Evolutionary conservation across 2,888 invertebrate genomes (phyloP).

Genomic region (Punctoribates punctum): DNA sequence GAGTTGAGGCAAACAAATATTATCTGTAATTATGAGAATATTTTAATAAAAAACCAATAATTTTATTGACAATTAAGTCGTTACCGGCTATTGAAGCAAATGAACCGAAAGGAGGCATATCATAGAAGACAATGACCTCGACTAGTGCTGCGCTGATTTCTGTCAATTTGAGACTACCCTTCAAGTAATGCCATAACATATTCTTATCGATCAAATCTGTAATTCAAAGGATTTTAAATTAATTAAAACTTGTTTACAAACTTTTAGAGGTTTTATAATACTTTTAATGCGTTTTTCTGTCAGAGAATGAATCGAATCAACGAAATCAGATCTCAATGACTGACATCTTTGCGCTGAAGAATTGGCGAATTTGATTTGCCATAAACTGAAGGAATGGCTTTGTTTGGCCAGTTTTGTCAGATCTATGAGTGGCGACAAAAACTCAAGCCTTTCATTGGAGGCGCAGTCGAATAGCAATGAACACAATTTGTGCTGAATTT

Average conservation of each 20-base stretch:
- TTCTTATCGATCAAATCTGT: slow-evolving; percentile 21
- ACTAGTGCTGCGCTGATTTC: background rate
- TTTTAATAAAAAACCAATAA: background rate
- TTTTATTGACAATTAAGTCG: background rate
- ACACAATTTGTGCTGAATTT: slow-evolving; percentile 58
- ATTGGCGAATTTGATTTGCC: slow-evolving; percentile 41
- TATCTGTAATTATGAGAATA: background rate
- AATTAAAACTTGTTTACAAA: background rate
- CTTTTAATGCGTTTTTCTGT: slow-evolving; percentile 29
- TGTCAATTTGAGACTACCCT: background rate
- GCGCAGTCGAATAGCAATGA: slow-evolving; percentile 74
- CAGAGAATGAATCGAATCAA: slow-evolving; percentile 11
- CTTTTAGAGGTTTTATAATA: background rate
- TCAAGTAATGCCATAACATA: slow-evolving; percentile 15
- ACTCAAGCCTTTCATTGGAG: slow-evolving; percentile 71
- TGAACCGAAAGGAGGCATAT: slow-evolving; percentile 42
- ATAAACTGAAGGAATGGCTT: slow-evolving; percentile 12
- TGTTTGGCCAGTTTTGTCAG: slow-evolving; percentile 23
- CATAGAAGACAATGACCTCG: slow-evolving; percentile 43
- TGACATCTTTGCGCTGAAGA: background rate
- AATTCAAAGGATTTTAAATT: background rate
- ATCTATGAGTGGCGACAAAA: slow-evolving; percentile 58
- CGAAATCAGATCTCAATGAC: slow-evolving; percentile 17
- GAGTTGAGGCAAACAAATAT: background rate
- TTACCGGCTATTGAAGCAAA: slow-evolving; percentile 9